Evolutionary conservation across 1,140 invertebrate genomes (phyloP).

Genomic region (Proctacanthus coquilletti): DNA sequence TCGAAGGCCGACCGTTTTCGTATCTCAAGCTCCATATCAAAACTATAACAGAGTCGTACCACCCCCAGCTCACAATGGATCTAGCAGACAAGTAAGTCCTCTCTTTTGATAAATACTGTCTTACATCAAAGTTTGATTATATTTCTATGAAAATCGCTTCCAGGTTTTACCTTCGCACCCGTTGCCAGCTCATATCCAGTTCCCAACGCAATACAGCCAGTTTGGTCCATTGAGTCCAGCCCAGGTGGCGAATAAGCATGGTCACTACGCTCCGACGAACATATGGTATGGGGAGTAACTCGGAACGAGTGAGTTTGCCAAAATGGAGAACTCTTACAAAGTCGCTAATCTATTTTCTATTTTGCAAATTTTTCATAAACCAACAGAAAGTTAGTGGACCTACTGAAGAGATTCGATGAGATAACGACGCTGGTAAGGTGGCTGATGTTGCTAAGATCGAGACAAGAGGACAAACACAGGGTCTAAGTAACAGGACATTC

Average conservation of each 20-base stretch:
- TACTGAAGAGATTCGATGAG: too few species aligned
- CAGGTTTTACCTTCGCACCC: conserved; percentile 48
- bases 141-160: background rate
- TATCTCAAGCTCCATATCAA: conserved; percentile 29
- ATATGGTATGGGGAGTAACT: conserved; percentile 59
- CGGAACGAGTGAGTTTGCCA: background rate
- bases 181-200: conserved; percentile 71
- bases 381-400: too few species aligned
- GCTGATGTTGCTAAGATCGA: too few species aligned
- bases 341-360: too few species aligned
- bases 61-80: conserved; percentile 73
- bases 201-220: conserved; percentile 45
- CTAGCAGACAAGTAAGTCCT: conserved; percentile 49
- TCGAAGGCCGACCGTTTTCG: conserved; percentile 42
- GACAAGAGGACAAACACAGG: too few species aligned
- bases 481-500: too few species aligned
- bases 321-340: too few species aligned
- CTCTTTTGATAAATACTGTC: background rate
- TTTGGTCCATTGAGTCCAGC: conserved; percentile 54
- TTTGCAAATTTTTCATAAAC: too few species aligned
- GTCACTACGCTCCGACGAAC: conserved; percentile 52
- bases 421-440: too few species aligned
- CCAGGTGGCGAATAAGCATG: conserved; percentile 40
- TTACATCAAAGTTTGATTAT: background rate
- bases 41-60: conserved; percentile 52